Evolutionary conservation across 2,113 vertebrate species (phyloP), one percentile per base, ranked within the genome.

Genomic region (Microcebus ravelobensis): DNA sequence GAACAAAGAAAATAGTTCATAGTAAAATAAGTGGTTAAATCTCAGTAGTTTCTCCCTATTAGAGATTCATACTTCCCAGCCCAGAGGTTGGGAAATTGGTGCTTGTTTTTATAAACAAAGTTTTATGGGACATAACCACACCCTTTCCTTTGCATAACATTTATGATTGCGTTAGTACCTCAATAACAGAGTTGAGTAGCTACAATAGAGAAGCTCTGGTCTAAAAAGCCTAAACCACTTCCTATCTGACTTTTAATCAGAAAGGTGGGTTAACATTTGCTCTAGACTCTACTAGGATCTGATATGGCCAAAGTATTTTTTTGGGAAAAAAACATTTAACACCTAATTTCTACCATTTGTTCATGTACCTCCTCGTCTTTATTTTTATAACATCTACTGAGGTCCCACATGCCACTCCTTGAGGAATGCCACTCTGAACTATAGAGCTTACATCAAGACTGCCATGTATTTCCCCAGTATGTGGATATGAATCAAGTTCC

Each of bases 401-500:
- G 5, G 6, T 50, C 8, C 34, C 17, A 79, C 1, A 1, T 50
- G 13, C 34, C 4, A 55, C 1, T 20, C 11, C 11, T 23, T 77
- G n/a, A 52, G n/a, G 18, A 77, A 45, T 12, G 2, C 9, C 8
- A 18, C 39, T 70, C 55, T 34, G 15, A 52, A 50, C 11, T 10
- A 2, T 0, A 6, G 34, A 25, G 1, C 31, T 68, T 55, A 7
- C 1, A 3, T 50, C n/a, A 65, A 12, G 42, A 27, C 11, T 29
- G 13, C 0, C 7, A 34, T 8, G 10, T 12, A 15, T 2, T 55
- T 45, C 21, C n/a, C 13, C 42, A n/a, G 11, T 23, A 57, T n/a
- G 0, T 39, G 20, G 4, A 20, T n/a, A 12, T 0, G 39, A n/a
- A 45, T 29, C 55, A 79, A 76, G 52, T 55, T 29, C 52, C n/a